Evolutionary conservation across 53 echinoderm and acorn worm genomes (phyloP).

Genomic region (Temnopleurus reevesii): DNA sequence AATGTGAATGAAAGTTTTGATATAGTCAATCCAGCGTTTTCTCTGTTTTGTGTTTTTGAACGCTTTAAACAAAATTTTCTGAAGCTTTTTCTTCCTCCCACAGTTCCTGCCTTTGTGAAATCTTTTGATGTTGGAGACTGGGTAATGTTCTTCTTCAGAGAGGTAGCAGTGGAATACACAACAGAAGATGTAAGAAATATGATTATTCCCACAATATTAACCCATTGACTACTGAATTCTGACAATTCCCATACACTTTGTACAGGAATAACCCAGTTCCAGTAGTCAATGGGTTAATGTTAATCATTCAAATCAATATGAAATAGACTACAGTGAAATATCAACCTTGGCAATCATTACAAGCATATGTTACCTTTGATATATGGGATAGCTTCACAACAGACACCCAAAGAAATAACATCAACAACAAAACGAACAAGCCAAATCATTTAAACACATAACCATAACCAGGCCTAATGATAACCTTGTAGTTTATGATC

Average conservation of each 20-base stretch:
- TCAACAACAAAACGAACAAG: too few species aligned
- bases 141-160: constrained; percentile 95
- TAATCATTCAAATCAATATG: not conserved
- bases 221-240: too few species aligned
- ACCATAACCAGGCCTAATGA: too few species aligned
- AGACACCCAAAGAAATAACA: too few species aligned
- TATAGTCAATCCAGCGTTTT: not conserved
- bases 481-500: too few species aligned
- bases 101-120: constrained; percentile 90
- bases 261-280: not conserved
- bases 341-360: too few species aligned
- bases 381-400: too few species aligned
- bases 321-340: too few species aligned
- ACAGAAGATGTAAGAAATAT: constrained; percentile 83
- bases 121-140: constrained; percentile 90
- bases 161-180: constrained; percentile 87
- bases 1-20: too few species aligned
- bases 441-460: too few species aligned
- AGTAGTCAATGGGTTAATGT: not conserved
- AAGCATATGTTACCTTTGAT: too few species aligned
- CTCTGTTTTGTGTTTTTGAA: not conserved
- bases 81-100: not conserved
- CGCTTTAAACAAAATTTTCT: not conserved
- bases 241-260: not conserved
- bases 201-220: too few species aligned